These are phyloP conservation scores for Ondatra zibethicus DNA, from an alignment of 2,113 vertebrate species.

Conservation along the genomic window DNA sequence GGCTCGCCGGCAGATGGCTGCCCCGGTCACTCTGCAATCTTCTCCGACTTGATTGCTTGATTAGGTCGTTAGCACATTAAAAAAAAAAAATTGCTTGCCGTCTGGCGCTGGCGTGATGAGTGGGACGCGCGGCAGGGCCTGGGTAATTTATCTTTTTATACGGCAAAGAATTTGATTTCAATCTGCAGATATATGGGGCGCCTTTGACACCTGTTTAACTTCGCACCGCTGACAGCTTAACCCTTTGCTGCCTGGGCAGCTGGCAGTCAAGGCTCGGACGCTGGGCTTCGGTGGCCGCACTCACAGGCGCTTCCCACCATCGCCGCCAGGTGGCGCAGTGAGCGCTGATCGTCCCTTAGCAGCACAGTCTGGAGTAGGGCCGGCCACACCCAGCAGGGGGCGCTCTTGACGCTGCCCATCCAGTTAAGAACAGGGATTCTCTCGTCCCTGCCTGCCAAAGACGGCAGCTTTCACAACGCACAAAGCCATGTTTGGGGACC, in stretches of 20 bases:
- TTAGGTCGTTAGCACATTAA: conserved; percentile 99
- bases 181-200: conserved; percentile 90
- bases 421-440: accelerated
- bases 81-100: conserved; percentile 97
- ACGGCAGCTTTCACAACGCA: not conserved
- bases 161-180: conserved; percentile 89
- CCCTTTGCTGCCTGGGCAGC: conserved; percentile 79
- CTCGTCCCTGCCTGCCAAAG: accelerated
- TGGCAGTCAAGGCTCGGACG: accelerated
- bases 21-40: conserved; percentile 98
- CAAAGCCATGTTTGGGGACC: not conserved
- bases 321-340: conserved; percentile 65
- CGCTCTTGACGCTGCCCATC: not conserved
- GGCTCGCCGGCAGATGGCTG: conserved; percentile 96
- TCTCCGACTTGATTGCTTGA: conserved; percentile 98
- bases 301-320: not conserved
- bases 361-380: not conserved
- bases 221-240: conserved; percentile 88
- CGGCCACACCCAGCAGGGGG: conserved; percentile 10
- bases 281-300: not conserved
- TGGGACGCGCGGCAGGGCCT: conserved; percentile 93
- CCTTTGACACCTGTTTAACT: conserved; percentile 90
- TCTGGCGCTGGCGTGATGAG: conserved; percentile 95
- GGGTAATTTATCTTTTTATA: conserved; percentile 93
- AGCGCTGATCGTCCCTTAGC: not conserved